Base-by-base conservation (phyloP, 2,113 vertebrate species). In the Mustela nigripes region DNA sequence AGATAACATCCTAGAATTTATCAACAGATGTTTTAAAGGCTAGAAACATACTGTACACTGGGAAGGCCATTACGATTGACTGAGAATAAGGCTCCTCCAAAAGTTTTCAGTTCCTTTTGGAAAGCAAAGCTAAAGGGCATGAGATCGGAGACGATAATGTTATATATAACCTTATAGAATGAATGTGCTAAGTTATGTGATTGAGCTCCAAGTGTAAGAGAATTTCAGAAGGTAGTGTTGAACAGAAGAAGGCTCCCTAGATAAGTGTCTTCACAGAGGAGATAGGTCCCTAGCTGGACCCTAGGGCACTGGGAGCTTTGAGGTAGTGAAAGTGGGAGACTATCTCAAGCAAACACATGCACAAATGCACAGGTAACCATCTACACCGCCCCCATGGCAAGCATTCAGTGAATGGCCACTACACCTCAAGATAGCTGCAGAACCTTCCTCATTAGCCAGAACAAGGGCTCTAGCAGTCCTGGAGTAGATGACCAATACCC, bases 121-220 rank as follows among this genome's bases (percentile, higher is more conserved):
- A 85, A 95, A 93, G 82, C 65, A 96, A 95, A 82, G 58, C 36
- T 86, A 42, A 81, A 86, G 84, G 16, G 62, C 18, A n/a, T 1
- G 19, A 85, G 39, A 85, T 42, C 28, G 63, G 15, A 78, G 36
- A 50, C 16, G 5, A 15, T 39, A 60, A 36, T 10, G 18, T 50
- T 67, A 21, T 3, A 36, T 67, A 21, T 3, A 36, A 36, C 45
- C 63, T 84, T 26, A 45, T 16, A 53, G 78, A 94, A 74, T 19
- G 39, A 80, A 93, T 63, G 58, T 60, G 42, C 36, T 80, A 39
- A 78, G 65, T 74, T 71, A 91, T 11, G 60, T 28, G 45, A 22
- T 2, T 36, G n/a, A 85, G 86, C n/a, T 81, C 69, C 31, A 28
- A 36, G 11, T 39, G 33, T 33, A 65, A 16, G 4, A 78, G 92